Percentiles rank a stretch among this genome's conserved stretches.
These are phyloP conservation scores for Chiropotes sagulatus DNA, from an alignment of 2,797 vertebrate genomes.

Conservation along the genomic window DNA sequence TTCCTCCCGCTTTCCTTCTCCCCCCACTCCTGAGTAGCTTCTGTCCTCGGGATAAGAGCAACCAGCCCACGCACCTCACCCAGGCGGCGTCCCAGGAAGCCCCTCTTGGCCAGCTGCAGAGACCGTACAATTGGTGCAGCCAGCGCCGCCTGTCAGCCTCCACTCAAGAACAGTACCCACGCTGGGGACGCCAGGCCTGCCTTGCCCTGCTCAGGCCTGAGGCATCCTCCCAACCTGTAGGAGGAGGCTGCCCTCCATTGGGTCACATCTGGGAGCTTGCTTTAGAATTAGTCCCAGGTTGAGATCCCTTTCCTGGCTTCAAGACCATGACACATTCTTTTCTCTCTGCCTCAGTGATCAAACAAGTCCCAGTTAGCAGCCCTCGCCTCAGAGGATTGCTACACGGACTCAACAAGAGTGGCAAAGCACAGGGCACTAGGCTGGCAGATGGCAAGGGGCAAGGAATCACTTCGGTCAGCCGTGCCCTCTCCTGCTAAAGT, in stretches of 20 bases:
- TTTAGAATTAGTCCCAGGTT: neutral
- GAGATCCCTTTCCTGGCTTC: neutral
- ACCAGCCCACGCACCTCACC: neutral
- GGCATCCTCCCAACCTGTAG: no score
- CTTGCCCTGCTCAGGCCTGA: neutral
- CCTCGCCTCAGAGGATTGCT: no score
- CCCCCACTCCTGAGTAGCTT: neutral
- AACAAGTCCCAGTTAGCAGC: neutral
- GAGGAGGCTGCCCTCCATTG: neutral
- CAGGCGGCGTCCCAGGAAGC: no score
- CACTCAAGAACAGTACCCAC: neutral
- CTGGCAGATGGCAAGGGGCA: neutral
- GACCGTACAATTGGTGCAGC: no score
- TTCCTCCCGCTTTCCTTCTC: neutral
- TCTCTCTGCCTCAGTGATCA: neutral
- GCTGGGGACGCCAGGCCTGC: neutral
- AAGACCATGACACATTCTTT: neutral
- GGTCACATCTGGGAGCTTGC: neutral
- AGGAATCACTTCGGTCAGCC: fast-evolving
- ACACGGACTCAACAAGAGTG: neutral
- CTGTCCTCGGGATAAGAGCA: neutral
- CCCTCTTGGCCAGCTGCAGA: neutral
- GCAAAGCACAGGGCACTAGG: neutral
- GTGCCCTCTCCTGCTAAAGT: neutral
- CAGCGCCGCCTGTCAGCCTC: neutral